Evolutionary conservation across 2,888 invertebrate species (phyloP).

Genomic region (Cheilosia grossa): DNA sequence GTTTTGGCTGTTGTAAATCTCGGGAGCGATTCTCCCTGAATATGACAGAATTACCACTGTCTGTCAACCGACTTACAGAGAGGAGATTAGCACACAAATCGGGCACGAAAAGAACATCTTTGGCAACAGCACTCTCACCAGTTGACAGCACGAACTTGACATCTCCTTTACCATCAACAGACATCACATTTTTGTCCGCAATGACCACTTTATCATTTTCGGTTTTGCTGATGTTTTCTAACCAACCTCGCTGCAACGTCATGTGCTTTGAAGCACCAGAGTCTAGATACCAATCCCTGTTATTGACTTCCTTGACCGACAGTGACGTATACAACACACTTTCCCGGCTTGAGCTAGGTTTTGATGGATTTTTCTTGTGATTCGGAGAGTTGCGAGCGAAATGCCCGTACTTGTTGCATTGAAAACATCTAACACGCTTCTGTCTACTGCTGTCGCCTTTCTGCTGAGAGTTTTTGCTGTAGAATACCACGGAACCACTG

Average conservation of each 20-base stretch:
- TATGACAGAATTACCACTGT: slow-evolving; percentile 7
- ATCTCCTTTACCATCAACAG: slow-evolving; percentile 4
- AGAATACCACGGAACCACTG: too few relatives aligned
- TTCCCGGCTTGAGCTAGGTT: background rate
- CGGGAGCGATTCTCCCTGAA: slow-evolving; percentile 10
- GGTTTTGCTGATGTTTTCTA: slow-evolving; percentile 2
- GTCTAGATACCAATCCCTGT: slow-evolving; percentile 3
- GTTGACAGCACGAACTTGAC: slow-evolving; percentile 9
- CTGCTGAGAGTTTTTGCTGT: too few relatives aligned
- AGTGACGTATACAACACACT: background rate
- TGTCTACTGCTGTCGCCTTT: slow-evolving; percentile 5
- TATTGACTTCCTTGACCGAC: background rate
- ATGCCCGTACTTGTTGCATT: background rate
- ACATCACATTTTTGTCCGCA: slow-evolving; percentile 7
- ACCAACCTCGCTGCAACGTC: slow-evolving; percentile 8
- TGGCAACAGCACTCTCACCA: slow-evolving; percentile 4
- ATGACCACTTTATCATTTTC: background rate
- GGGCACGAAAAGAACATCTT: slow-evolving; percentile 79
- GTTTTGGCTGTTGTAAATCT: slow-evolving; percentile 22
- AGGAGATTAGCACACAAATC: slow-evolving; percentile 30
- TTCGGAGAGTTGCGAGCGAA: slow-evolving; percentile 16
- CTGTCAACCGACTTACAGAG: slow-evolving; percentile 33
- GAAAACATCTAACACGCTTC: background rate
- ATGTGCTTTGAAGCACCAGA: slow-evolving; percentile 4
- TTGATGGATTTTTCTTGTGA: slow-evolving; percentile 2